A percentile compares a stretch with the other conserved stretches of the same genome.
phyloP scores from a whole-genome alignment of 2,888 invertebrate species.

The Drosophila limbata region DNA sequence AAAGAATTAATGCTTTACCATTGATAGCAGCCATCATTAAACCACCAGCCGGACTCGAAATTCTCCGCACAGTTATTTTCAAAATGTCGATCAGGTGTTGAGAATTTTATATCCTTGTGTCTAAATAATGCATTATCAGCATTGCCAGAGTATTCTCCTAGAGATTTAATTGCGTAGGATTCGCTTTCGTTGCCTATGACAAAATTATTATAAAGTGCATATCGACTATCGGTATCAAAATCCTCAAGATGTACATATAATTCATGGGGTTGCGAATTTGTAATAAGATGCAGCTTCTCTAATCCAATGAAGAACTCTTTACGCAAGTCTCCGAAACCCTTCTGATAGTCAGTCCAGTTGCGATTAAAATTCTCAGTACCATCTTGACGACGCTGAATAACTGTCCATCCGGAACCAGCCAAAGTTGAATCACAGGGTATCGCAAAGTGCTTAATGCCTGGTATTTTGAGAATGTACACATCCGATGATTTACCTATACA shows the following conservation, averaged over 20 bases:
- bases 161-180: slow-evolving; percentile 88
- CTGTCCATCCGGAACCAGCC: slow-evolving; percentile 88
- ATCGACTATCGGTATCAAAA: slow-evolving; percentile 86
- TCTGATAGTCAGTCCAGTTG: slow-evolving; percentile 88
- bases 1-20: slow-evolving; percentile 83
- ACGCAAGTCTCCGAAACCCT: slow-evolving; percentile 89
- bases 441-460: slow-evolving; percentile 85
- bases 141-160: slow-evolving; percentile 88
- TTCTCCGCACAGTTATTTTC: slow-evolving; percentile 88
- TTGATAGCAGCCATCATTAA: slow-evolving; percentile 88
- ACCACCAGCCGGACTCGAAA: slow-evolving; percentile 91
- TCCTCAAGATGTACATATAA: slow-evolving; percentile 88
- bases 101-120: slow-evolving; percentile 89
- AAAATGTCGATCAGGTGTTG: slow-evolving; percentile 88
- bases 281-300: slow-evolving; percentile 87
- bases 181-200: slow-evolving; percentile 88
- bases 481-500: slow-evolving; percentile 8
- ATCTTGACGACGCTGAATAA: slow-evolving; percentile 88
- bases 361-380: slow-evolving; percentile 89
- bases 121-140: slow-evolving; percentile 89
- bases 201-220: slow-evolving; percentile 88
- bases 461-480: not conserved
- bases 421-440: slow-evolving; percentile 84
- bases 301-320: slow-evolving; percentile 90
- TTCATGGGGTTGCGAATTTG: slow-evolving; percentile 85